Conservation (phyloP, 2,797 vertebrate genomes). For the Hippoglossus hippoglossus region DNA sequence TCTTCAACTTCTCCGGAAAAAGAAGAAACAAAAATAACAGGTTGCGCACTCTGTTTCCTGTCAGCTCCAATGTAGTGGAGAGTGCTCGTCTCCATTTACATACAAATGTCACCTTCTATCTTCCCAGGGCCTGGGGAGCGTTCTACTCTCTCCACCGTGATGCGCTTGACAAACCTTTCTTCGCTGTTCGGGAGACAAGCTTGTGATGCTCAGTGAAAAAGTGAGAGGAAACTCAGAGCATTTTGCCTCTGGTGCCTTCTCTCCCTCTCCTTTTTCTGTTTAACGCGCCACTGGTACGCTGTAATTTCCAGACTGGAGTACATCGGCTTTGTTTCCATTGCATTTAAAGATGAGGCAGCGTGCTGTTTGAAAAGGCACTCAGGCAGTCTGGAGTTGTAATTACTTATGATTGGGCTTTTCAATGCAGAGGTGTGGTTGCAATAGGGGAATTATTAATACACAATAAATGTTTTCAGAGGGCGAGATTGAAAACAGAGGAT, state of each 20-base stretch:
- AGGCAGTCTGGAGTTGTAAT: conserved; percentile 60
- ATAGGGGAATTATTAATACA: conserved; percentile 53
- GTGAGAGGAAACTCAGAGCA: conserved; percentile 68
- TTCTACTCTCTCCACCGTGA: conserved; percentile 66
- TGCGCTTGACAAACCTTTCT: conserved; percentile 77
- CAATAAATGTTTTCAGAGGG: conserved; percentile 49
- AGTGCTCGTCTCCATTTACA: conserved; percentile 71
- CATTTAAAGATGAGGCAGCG: conserved; percentile 58
- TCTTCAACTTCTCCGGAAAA: conserved; percentile 17
- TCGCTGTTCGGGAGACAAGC: conserved; percentile 67
- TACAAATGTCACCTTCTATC: conserved; percentile 78
- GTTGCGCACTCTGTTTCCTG: conserved; percentile 59
- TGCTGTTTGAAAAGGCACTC: conserved; percentile 59
- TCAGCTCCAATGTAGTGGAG: conserved; percentile 61
- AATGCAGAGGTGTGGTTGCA: conserved; percentile 32
- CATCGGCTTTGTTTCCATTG: conserved; percentile 67
- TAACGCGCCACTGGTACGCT: conserved; percentile 59
- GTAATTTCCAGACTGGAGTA: conserved; percentile 68
- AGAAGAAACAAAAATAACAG: conserved; percentile 17
- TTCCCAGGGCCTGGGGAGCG: conserved; percentile 60
- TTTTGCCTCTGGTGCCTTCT: conserved; percentile 68
- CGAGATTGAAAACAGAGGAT: conserved; percentile 24
- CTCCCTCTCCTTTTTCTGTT: conserved; percentile 57
- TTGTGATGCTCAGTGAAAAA: conserved; percentile 69
- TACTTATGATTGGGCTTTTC: conserved; percentile 54